A percentile compares a stretch with the other conserved stretches of the same genome.
phyloP scores from a whole-genome alignment of 2,113 vertebrate genomes.

The Caranx ignobilis region DNA sequence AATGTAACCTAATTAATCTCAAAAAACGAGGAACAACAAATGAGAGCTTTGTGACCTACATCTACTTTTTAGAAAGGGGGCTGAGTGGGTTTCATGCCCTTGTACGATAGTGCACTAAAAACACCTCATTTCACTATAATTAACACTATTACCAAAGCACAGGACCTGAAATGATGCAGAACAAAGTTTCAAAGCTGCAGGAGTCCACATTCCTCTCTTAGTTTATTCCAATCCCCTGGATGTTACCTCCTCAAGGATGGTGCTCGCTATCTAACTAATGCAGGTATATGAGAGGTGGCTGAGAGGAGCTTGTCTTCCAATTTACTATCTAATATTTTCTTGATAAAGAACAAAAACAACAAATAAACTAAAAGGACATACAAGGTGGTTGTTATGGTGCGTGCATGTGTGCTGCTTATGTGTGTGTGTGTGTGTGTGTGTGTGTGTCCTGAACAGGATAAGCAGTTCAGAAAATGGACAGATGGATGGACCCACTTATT shows the following conservation, averaged over 20 bases:
- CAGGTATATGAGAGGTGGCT: slow-evolving; percentile 21
- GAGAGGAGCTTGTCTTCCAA: slow-evolving; percentile 26
- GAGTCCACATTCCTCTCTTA: slow-evolving; percentile 2
- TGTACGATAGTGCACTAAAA: slow-evolving; percentile 8
- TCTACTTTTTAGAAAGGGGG: slow-evolving; percentile 4
- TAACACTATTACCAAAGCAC: slow-evolving; percentile 12
- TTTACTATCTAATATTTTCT: slow-evolving; percentile 20
- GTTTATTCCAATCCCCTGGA: slow-evolving; percentile 16
- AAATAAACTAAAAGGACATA: not conserved
- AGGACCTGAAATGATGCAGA: slow-evolving; percentile 5
- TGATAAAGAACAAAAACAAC: slow-evolving; percentile 20
- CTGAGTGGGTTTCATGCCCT: not conserved
- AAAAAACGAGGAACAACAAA: not conserved
- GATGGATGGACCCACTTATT: slow-evolving; percentile 20
- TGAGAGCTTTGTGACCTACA: not conserved
- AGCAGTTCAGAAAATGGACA: slow-evolving; percentile 3
- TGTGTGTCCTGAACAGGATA: slow-evolving; percentile 13
- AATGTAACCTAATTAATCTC: not conserved
- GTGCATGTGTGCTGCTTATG: not conserved
- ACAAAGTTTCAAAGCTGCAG: slow-evolving; percentile 15
- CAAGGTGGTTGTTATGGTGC: not conserved
- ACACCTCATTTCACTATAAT: not conserved
- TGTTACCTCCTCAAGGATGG: slow-evolving; percentile 36
- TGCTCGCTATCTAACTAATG: slow-evolving; percentile 17
- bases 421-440: not conserved